Percentiles rank a stretch among this genome's conserved stretches.
These are phyloP conservation scores for Seladonia tumulorum DNA, from an alignment of 2,888 invertebrate species.

Conservation along the genomic window DNA sequence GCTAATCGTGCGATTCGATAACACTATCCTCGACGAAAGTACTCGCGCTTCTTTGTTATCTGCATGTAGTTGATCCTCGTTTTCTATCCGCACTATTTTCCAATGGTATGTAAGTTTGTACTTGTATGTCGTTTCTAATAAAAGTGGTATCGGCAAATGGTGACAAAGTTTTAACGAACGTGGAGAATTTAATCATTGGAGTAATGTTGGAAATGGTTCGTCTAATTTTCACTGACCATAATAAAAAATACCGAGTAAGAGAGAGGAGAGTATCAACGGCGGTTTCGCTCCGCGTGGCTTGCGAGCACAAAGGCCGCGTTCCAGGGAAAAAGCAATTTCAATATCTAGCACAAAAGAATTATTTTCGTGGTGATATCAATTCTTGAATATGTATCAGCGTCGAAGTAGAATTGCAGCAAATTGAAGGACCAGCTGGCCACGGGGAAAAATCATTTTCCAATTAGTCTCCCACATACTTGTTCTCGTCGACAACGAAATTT, in stretches of 20 bases:
- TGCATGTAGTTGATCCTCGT: too few relatives aligned
- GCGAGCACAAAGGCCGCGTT: conserved; percentile 52
- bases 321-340: conserved; percentile 54
- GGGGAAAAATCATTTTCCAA: conserved; percentile 38
- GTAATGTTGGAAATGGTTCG: conserved; percentile 52
- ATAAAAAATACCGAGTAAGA: not conserved
- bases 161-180: not conserved
- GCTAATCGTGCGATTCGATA: not conserved
- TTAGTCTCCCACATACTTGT: not conserved
- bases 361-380: conserved; percentile 46
- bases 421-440: conserved; percentile 33
- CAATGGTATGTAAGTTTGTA: too few relatives aligned
- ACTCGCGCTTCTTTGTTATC: not conserved
- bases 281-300: conserved; percentile 58
- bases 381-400: conserved; percentile 49
- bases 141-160: too few relatives aligned
- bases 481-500: not conserved
- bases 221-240: conserved; percentile 70
- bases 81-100: too few relatives aligned
- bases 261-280: conserved; percentile 43
- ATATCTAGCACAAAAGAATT: conserved; percentile 54
- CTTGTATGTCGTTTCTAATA: too few relatives aligned
- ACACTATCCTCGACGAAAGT: too few relatives aligned
- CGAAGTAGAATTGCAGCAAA: conserved; percentile 45
- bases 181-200: too few relatives aligned